Base-by-base conservation (phyloP, 2,797 vertebrate species). In the Parauchenoglanis punctatus region DNA sequence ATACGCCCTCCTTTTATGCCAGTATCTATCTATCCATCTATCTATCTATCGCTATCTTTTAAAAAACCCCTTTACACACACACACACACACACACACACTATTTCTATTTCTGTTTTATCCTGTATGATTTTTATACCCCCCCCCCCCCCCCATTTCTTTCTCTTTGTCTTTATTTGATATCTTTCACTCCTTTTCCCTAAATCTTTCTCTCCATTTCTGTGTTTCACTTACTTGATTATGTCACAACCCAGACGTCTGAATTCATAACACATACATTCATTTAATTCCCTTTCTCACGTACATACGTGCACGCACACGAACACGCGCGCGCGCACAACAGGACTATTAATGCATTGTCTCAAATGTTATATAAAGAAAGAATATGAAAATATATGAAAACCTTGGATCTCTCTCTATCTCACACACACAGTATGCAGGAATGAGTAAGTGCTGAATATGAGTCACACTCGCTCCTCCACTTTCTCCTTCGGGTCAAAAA, bases 401-500 rank as follows among this genome's bases (percentile, higher is more conserved):
- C 77, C 54, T 40, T 80, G 31, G 20, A 80, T 59, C 56, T 46
- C 77, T 25, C 49, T n/a, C 15, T 52, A 25, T 7, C n/a, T 8
- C 49, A 54, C 49, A 54, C 23, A 54, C 49, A 54, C 49, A 44
- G 8, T 23, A 46, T 49, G 49, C 61, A 83, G 61, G 61, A 49
- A 82, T 82, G 59, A 82, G 81, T 82, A 82, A 82, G 61, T 65
- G 40, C 61, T 82, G 61, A 49, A 40, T 15, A 59, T 82, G 80
- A 63, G 40, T 82, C 80, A 65, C 81, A 28, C 40, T n/a, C 7
- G 25, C 59, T 82, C 80, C 80, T 81, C 81, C 35, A 82, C 81
- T 82, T 82, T 82, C 25, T 65, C 61, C 81, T 82, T 65, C 44
- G n/a, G 44, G 81, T 82, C 61, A 65, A 28, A 67, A 65, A 40